Evolutionary conservation across 92 coral and sea anemone genomes (phyloP).

Genomic region (Epizoanthus ramosus): DNA sequence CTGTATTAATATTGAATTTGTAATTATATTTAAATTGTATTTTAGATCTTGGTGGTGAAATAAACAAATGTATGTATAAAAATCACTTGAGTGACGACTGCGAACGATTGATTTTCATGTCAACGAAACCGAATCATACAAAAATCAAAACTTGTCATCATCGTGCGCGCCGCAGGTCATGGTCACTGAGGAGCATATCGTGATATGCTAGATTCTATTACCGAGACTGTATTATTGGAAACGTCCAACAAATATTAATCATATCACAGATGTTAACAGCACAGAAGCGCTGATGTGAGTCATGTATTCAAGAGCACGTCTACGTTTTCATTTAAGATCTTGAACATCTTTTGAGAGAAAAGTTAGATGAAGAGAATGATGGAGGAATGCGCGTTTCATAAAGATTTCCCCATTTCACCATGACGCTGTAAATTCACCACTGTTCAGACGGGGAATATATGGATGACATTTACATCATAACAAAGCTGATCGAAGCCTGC

Average conservation of each 20-base stretch:
- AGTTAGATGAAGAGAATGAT: background rate
- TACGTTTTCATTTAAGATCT: background rate
- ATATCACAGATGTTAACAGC: background rate
- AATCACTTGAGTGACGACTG: too few relatives aligned
- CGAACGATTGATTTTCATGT: too few relatives aligned
- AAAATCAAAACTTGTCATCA: background rate
- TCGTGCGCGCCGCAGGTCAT: background rate
- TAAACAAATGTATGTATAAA: too few relatives aligned
- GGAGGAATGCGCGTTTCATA: background rate
- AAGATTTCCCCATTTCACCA: background rate
- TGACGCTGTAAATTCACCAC: background rate
- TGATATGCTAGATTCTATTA: background rate
- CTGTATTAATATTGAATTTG: too few relatives aligned
- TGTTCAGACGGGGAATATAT: too few relatives aligned
- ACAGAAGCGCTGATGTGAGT: background rate
- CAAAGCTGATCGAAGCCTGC: constrained; percentile 18
- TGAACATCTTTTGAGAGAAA: background rate
- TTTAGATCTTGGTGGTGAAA: too few relatives aligned
- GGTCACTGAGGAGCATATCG: background rate
- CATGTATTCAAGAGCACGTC: background rate
- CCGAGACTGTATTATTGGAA: background rate
- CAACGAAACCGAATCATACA: background rate
- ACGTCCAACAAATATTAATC: background rate
- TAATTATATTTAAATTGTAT: too few relatives aligned
- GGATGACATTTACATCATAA: background rate